A percentile compares a stretch with the other conserved stretches of the same genome.
Conservation (phyloP, 2,888 invertebrate species). For the Lasioglossum calceatum region DNA sequence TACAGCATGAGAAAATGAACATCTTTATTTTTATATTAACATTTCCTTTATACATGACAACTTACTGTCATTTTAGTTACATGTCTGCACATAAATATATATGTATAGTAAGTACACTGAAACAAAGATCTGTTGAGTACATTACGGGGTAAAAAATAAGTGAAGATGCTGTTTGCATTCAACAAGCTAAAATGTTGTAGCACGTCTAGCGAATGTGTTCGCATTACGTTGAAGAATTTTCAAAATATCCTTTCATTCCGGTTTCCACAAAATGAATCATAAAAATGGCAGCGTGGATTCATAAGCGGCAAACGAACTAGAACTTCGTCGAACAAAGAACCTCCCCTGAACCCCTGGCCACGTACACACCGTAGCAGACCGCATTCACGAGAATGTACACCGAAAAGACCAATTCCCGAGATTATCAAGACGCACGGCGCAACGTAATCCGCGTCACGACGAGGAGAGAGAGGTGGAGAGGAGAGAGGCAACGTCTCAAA, state of each 20-base stretch:
- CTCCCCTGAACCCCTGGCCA: not conserved
- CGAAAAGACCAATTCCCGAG: not conserved
- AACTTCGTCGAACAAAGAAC: conserved; percentile 15
- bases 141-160: not conserved
- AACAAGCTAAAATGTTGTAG: not conserved
- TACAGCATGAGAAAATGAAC: no score
- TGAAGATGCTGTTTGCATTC: not conserved
- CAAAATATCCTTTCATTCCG: not conserved
- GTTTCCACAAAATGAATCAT: not conserved
- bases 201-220: not conserved
- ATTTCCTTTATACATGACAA: no score
- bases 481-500: conserved; percentile 14
- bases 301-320: not conserved
- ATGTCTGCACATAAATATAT: no score
- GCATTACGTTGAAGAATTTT: not conserved
- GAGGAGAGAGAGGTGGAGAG: not conserved
- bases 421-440: conserved; percentile 12
- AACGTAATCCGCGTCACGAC: not conserved
- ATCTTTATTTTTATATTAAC: no score
- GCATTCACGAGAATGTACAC: not conserved
- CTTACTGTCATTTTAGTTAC: no score
- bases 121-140: not conserved
- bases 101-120: no score
- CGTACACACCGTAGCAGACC: not conserved
- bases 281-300: not conserved